phyloP scores from a whole-genome alignment of 2,113 vertebrate genomes.

The Sitta europaea region DNA sequence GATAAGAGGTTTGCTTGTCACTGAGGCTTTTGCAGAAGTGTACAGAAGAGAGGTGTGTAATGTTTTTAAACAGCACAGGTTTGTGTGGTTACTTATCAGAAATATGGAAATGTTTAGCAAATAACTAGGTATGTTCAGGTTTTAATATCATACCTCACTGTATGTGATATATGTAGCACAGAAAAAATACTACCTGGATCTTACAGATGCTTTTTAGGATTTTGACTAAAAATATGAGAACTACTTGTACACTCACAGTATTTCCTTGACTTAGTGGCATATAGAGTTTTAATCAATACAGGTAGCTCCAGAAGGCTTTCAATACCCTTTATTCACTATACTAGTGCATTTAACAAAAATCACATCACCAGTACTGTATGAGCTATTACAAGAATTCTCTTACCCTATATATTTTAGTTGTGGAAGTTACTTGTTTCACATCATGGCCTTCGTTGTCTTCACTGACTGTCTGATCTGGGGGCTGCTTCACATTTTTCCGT shows the following conservation, averaged over 20 bases:
- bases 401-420: conserved; percentile 87
- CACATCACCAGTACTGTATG: background rate
- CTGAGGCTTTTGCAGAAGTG: background rate
- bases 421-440: conserved; percentile 89
- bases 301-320: background rate
- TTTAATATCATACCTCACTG: background rate
- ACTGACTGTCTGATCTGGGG: conserved; percentile 66
- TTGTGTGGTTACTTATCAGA: background rate
- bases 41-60: background rate
- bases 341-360: background rate
- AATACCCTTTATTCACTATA: background rate
- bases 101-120: background rate
- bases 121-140: background rate
- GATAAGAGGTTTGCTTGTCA: background rate
- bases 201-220: background rate
- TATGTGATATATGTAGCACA: background rate
- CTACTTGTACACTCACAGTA: background rate
- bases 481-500: conserved; percentile 86
- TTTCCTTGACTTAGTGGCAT: background rate
- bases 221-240: background rate
- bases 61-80: background rate
- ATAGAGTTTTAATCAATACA: background rate
- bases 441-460: conserved; percentile 82
- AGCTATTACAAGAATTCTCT: conserved; percentile 21
- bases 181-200: background rate